Evolutionary conservation across 2,113 vertebrate genomes (phyloP).

Genomic region (Chlamydotis undulata): DNA sequence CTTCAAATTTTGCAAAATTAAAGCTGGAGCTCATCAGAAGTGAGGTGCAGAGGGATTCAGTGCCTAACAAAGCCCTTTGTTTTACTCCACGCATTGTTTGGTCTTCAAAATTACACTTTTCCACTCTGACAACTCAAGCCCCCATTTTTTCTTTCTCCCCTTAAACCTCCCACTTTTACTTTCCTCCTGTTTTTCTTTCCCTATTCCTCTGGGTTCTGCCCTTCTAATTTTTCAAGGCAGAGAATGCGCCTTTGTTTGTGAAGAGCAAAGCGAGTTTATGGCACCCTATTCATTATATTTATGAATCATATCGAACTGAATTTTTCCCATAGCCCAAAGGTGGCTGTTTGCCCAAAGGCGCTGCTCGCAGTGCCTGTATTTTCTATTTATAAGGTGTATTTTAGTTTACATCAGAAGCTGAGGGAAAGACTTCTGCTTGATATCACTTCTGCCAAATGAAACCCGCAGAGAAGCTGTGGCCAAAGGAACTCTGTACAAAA

Average conservation of each 20-base stretch:
- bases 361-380: neutral
- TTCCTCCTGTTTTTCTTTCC: neutral
- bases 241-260: conserved; percentile 34
- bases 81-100: neutral
- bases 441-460: conserved; percentile 57
- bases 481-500: conserved; percentile 47
- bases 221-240: conserved; percentile 10
- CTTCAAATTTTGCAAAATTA: neutral
- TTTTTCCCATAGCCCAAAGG: conserved; percentile 43
- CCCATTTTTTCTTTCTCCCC: neutral
- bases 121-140: neutral
- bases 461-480: conserved; percentile 28
- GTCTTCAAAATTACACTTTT: neutral
- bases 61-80: neutral
- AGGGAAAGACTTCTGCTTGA: conserved; percentile 49
- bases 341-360: conserved; percentile 41
- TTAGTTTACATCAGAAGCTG: conserved; percentile 45
- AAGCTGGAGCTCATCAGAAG: neutral
- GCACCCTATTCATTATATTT: conserved; percentile 37
- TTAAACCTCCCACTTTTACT: neutral
- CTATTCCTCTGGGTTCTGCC: neutral
- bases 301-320: conserved; percentile 35
- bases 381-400: conserved; percentile 62
- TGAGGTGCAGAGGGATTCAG: neutral
- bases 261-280: neutral